Base-by-base conservation (phyloP, 2,113 vertebrate species). In the Osmerus eperlanus region DNA sequence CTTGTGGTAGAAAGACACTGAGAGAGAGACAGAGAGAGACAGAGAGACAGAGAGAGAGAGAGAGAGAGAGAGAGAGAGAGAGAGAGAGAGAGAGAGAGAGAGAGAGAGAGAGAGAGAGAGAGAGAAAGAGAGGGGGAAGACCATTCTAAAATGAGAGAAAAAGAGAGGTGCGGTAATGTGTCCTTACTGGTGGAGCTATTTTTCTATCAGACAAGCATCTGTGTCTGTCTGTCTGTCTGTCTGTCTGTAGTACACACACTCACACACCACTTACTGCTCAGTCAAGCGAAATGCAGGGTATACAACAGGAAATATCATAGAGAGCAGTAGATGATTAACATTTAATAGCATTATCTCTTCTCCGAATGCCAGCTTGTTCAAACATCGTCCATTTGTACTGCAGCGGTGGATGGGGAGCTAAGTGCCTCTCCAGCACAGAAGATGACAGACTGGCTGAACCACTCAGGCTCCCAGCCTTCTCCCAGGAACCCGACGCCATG, bases 261-360 rank as follows among this genome's bases (percentile, higher is more conserved):
- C 60, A 67, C 19, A 52, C 68, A 53, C 51, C 3, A 14, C 18
- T 14, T 55, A 47, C 71, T 67, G 59, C 65, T 56, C 12, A 16
- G 29, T 55, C 28, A 29, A 18, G 55, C 16, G 23, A 32, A 41
- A 68, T 59, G 47, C 71, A 15, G 29, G 69, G 23, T 16, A 15
- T 52, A 70, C 59, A 32, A 59, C 66, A 53, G 63, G 28, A 81
- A 65, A 74, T 54, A 53, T 15, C 64, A 41, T 25, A 59, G 66
- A 62, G 21, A 55, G 41, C 54, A 65, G 72, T 69, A 71, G 47
- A 70, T 72, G 59, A 73, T 81, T 81, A 78, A 79, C 70, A 4
- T 69, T 60, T 61, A 67, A 76, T 74, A 69, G 59, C 55, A 23
- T 65, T 36, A 56, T 74, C 52, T 67, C 29, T 55, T 60, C 23